Evolutionary conservation across 2,888 invertebrate genomes (phyloP).

Genomic region (Macrophya alboannulata): DNA sequence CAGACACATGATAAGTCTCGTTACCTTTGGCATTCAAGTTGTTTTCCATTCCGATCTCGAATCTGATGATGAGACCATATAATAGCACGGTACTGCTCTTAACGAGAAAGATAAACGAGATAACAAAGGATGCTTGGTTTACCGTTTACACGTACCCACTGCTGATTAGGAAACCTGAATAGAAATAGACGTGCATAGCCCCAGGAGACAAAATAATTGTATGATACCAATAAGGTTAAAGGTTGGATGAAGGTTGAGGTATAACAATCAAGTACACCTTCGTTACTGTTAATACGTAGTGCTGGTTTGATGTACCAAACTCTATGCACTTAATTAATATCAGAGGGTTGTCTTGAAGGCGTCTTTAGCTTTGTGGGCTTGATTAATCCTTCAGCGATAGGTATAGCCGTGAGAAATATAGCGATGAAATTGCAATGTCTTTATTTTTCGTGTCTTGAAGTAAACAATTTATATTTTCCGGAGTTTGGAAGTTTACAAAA

Average conservation of each 20-base stretch:
- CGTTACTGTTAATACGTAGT: not conserved
- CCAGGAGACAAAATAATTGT: not conserved
- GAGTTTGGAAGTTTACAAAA: slow-evolving; percentile 20
- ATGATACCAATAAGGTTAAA: slow-evolving; percentile 17
- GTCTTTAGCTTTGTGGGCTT: not conserved
- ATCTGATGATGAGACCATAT: not conserved
- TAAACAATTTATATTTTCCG: slow-evolving; percentile 1
- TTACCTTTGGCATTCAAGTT: slow-evolving; percentile 21
- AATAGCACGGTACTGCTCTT: not conserved
- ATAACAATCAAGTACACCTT: not conserved
- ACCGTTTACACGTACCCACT: not conserved
- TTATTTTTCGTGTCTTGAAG: not conserved
- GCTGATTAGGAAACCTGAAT: not conserved
- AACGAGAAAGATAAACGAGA: slow-evolving; percentile 33
- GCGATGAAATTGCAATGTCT: not conserved
- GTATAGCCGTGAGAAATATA: not conserved
- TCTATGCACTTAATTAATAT: not conserved
- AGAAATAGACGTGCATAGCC: slow-evolving; percentile 13
- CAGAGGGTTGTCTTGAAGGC: not conserved
- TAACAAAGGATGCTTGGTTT: slow-evolving; percentile 25
- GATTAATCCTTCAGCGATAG: not conserved
- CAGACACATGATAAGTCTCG: not conserved
- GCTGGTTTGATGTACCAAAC: not conserved
- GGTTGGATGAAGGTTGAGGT: not conserved
- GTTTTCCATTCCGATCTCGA: not conserved